Base-by-base conservation (phyloP, 2,113 vertebrate species). In the Tretioscincus oriximinensis region DNA sequence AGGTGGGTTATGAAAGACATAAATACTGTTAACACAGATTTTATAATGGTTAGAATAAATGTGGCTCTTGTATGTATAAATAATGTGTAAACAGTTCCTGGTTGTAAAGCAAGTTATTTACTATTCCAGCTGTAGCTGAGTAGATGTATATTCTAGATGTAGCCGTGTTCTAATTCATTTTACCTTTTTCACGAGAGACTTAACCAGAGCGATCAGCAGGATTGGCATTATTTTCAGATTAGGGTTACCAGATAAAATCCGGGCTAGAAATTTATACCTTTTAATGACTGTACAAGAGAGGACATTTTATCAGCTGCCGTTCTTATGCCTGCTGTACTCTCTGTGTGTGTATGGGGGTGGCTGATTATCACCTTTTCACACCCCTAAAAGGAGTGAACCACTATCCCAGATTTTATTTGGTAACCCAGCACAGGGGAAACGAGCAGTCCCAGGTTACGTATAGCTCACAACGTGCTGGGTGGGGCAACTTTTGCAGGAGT, bases 181-280 rank as follows among this genome's bases (percentile, higher is more conserved):
- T 69, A 18, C 80, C 83, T 76, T 81, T 87, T 91, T 93, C 87
- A 86, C 89, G 87, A 93, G 92, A 88, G 76, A 86, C 76, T 90
- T 80, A 83, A 78, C 85, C 84, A 81, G 80, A 90, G 92, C 90
- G 88, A 87, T 94, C 87, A 87, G 87, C 86, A 90, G 90, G 77
- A 87, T 76, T 58, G 89, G 91, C 91, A 91, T 92, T 91, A 91
- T 89, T 91, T 1, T 60, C 76, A 89, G 85, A 94, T 92, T 93
- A 89, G 90, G 94, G 94, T 94, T 93, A 95, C 94, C 90, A 89
- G 83, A 41, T 41, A 41, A 41, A 41, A 41, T 41, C 35, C 35
- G 35, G 35, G 35, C 2, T 41, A 41, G 35, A 41, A 41, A 41
- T 41, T 41, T 41, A 41, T 41, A 41, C 35, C 35, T 41, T 41